These are phyloP conservation scores for Pan paniscus DNA, from an alignment of 2,113 vertebrate species.

Conservation along the genomic window DNA sequence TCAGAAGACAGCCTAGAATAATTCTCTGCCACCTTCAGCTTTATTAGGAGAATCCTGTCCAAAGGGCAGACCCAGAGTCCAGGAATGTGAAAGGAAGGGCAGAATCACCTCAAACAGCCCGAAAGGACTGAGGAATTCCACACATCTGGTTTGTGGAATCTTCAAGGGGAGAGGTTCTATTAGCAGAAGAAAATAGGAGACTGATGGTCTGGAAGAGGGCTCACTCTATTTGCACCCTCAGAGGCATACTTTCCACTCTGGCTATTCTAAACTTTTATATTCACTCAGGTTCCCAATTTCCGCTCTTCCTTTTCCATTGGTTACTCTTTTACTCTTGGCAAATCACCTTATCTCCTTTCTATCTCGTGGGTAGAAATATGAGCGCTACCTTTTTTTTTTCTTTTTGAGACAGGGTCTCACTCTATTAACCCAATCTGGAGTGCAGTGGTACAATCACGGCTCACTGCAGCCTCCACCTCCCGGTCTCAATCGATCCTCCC, in stretches of 20 bases:
- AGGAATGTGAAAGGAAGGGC: background rate
- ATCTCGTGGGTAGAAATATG: background rate
- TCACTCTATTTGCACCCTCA: background rate
- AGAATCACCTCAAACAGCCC: background rate
- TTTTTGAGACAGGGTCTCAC: no score
- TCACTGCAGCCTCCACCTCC: no score
- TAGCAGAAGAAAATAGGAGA: background rate
- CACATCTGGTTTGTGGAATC: background rate
- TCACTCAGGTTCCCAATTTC: background rate
- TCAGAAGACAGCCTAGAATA: background rate
- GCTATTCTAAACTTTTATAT: background rate
- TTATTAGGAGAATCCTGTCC: background rate
- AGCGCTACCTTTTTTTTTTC: background rate
- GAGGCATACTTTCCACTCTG: background rate
- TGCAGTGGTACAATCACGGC: no score
- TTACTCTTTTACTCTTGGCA: background rate
- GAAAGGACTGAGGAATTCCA: background rate
- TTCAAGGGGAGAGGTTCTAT: background rate
- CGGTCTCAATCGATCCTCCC: no score
- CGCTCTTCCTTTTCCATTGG: background rate
- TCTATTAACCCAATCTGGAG: no score
- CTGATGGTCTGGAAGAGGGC: background rate
- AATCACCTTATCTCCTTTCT: background rate
- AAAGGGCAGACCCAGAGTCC: background rate
- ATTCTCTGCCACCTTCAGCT: background rate